Conservation (phyloP, 2,888 invertebrate genomes). For the Eristalis tenax region DNA sequence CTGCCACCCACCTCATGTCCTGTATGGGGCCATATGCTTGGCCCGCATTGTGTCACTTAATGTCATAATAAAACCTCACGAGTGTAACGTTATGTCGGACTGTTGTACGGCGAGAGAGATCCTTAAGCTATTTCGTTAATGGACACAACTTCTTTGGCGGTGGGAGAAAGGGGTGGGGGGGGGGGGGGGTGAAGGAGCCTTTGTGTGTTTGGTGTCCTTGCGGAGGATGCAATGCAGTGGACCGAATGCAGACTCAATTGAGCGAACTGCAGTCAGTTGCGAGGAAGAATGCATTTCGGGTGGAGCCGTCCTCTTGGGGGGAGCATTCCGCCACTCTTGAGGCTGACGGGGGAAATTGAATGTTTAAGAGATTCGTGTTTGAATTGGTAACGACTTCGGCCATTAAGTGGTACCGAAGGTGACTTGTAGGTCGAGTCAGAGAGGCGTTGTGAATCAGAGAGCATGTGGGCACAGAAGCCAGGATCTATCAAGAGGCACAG, state of each 20-base stretch:
- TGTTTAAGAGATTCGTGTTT: background rate
- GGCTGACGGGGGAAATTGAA: background rate
- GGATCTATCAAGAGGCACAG: too few species aligned
- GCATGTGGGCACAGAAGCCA: too few species aligned
- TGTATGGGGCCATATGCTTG: slow-evolving; percentile 8
- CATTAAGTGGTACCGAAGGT: too few species aligned
- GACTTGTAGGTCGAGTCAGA: too few species aligned
- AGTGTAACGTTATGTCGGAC: slow-evolving; percentile 25
- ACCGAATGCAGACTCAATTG: slow-evolving; percentile 12
- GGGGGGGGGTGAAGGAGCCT: background rate
- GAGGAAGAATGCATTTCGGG: background rate
- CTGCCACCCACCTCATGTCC: background rate
- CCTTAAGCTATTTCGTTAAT: slow-evolving; percentile 41
- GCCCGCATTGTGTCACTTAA: slow-evolving; percentile 39
- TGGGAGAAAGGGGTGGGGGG: background rate
- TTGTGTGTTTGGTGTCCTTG: slow-evolving; percentile 18
- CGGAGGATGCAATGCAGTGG: slow-evolving; percentile 14
- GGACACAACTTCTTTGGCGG: slow-evolving; percentile 11
- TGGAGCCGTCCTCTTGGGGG: background rate
- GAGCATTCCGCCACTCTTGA: background rate
- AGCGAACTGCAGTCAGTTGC: background rate
- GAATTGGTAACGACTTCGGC: background rate
- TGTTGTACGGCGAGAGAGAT: background rate
- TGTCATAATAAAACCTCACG: slow-evolving; percentile 53
- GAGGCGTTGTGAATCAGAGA: too few species aligned